phyloP scores from a whole-genome alignment of 2,113 vertebrate species.

The Lophochroa leadbeateri region DNA sequence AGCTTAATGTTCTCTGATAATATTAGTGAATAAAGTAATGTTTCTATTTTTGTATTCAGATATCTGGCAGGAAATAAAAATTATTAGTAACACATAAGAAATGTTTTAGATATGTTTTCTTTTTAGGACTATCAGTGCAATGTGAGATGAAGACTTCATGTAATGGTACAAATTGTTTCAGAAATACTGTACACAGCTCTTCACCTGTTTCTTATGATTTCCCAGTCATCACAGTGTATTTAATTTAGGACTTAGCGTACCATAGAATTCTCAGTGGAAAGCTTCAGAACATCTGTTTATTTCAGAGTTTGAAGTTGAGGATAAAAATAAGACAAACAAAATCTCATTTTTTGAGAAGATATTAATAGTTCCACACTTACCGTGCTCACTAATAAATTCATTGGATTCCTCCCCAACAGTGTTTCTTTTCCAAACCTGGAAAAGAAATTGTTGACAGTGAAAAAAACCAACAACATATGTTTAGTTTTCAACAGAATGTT shows the following conservation, averaged over 20 bases:
- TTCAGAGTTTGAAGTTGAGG: constrained; percentile 1
- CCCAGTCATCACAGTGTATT: not conserved
- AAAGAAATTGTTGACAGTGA: constrained; percentile 77
- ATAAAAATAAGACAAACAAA: constrained; percentile 44
- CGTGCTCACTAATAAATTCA: constrained; percentile 89
- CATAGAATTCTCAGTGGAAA: constrained; percentile 5
- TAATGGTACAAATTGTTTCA: not conserved
- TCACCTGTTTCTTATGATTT: not conserved
- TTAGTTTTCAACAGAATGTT: constrained; percentile 46
- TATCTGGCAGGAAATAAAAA: not conserved
- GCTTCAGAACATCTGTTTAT: constrained; percentile 47
- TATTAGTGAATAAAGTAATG: not conserved
- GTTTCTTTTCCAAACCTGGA: constrained; percentile 82
- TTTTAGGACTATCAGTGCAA: not conserved
- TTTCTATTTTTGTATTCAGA: not conserved
- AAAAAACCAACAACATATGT: not conserved
- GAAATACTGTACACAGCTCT: not conserved
- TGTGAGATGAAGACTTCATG: not conserved
- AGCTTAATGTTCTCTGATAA: not conserved
- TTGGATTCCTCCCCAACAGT: constrained; percentile 89
- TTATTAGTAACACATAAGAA: not conserved
- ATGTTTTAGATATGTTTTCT: not conserved
- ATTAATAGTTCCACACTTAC: constrained; percentile 72
- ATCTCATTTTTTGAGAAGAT: not conserved
- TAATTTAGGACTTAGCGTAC: not conserved